Conservation (phyloP, 2,888 invertebrate species). For the Scaeva pyrastri region DNA sequence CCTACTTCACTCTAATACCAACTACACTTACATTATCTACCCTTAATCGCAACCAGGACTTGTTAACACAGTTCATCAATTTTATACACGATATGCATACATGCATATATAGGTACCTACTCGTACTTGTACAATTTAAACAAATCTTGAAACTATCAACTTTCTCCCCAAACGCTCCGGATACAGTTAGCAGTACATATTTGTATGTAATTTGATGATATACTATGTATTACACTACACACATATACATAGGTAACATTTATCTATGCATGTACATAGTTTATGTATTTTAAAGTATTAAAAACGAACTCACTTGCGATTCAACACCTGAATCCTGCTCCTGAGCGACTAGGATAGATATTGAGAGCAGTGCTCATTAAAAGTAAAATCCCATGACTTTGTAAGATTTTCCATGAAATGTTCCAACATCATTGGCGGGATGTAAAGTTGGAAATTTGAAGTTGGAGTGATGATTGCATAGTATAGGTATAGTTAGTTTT, state of each 20-base stretch:
- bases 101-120: background rate
- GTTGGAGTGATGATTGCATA: no score
- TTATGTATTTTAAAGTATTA: background rate
- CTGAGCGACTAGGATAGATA: conserved; percentile 37
- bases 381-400: conserved; percentile 39
- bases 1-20: conserved; percentile 1
- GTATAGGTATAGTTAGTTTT: background rate
- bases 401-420: conserved; percentile 17
- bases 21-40: no score
- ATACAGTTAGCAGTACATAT: background rate
- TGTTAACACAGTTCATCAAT: conserved; percentile 21
- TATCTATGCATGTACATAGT: no score
- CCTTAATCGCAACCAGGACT: conserved; percentile 6
- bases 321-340: no score
- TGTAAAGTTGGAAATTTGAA: background rate
- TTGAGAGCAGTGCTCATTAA: conserved; percentile 55
- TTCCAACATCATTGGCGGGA: conserved; percentile 3
- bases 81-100: background rate
- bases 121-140: background rate
- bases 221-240: no score
- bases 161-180: background rate
- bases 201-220: no score
- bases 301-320: conserved; percentile 51
- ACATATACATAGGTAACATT: no score
- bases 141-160: conserved; percentile 12